phyloP scores from a whole-genome alignment of 2,888 invertebrate genomes.

The Nudaria mundana region DNA sequence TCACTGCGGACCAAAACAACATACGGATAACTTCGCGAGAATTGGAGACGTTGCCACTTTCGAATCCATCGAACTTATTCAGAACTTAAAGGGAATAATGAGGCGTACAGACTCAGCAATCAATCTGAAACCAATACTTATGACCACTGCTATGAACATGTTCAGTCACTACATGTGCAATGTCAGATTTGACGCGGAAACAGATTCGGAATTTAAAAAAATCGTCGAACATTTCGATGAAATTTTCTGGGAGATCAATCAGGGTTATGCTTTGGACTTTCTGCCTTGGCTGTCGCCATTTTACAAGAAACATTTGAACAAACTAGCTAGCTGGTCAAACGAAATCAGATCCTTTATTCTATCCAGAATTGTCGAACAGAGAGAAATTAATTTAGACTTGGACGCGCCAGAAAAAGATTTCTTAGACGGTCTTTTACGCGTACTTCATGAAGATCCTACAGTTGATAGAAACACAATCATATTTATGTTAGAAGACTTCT shows the following conservation, averaged over 20 bases:
- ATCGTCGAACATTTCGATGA: slow-evolving; percentile 89
- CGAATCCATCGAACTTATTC: slow-evolving; percentile 83
- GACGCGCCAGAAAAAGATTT: slow-evolving; percentile 87
- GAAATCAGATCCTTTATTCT: slow-evolving; percentile 88
- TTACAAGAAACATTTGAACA: slow-evolving; percentile 85
- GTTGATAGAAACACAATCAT: slow-evolving; percentile 90
- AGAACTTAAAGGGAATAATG: slow-evolving; percentile 73
- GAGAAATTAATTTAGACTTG: slow-evolving; percentile 77
- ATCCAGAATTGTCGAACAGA: slow-evolving; percentile 84
- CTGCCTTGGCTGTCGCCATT: slow-evolving; percentile 90
- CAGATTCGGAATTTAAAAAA: slow-evolving; percentile 84
- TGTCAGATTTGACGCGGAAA: slow-evolving; percentile 85
- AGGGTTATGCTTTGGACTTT: slow-evolving; percentile 93
- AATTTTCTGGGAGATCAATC: slow-evolving; percentile 96
- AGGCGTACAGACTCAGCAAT: slow-evolving; percentile 59
- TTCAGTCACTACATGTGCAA: slow-evolving; percentile 94
- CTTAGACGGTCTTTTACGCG: slow-evolving; percentile 88
- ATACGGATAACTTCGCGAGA: slow-evolving; percentile 85
- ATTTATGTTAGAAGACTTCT: slow-evolving; percentile 91
- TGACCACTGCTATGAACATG: slow-evolving; percentile 90
- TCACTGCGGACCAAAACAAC: slow-evolving; percentile 90
- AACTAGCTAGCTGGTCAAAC: slow-evolving; percentile 85
- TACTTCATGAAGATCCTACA: slow-evolving; percentile 83
- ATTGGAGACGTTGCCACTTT: slow-evolving; percentile 86
- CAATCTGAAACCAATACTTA: slow-evolving; percentile 86